Base-by-base conservation (phyloP, 1,140 invertebrate species). In the Megalopta genalis region DNA sequence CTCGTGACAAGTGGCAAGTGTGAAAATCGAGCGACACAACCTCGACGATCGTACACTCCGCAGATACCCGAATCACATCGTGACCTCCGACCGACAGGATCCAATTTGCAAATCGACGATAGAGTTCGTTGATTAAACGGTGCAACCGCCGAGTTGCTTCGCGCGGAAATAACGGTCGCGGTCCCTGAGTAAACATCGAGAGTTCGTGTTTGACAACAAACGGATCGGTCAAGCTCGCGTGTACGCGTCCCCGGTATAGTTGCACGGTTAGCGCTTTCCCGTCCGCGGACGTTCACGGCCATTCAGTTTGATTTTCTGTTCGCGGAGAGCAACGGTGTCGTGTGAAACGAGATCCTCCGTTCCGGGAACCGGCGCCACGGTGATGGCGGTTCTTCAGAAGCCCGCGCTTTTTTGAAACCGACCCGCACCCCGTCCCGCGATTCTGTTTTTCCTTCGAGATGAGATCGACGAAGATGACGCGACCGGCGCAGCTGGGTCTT, bases 171-270 rank as follows among this genome's bases (percentile, higher is more conserved):
- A 57, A 37, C 32, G 65, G 57, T 72, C 84, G 12, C 69, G 85
- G 27, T 78, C 66, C 62, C 46, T 52, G 71, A 67, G 75, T 82
- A 83, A 86, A 88, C 78, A 79, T 68, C 52, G 46, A 62, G 46
- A 46, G 69, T 65, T 76, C 14, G 77, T 88, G 84, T 88, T 89
- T 87, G 81, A 82, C 80, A 81, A 83, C 84, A 88, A 87, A 87
- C 59, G 74, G 68, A 39, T 64, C 49, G 60, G 76, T 64, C 23
- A 21, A 62, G 21, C 23, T 69, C n/a, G 32, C 18, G 23, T n/a
- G 21, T 23, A n/a, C 4, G 4, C 25, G 42, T 46, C 2, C n/a
- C 10, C 32, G 32, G 32, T 32, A 32, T 32, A 32, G 32, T 32
- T 32, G 4, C 32, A 32, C 32, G 32, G 32, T 32, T 32, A 25